These are phyloP conservation scores for Corydoras sp. DNA, from an alignment of 2,113 vertebrate genomes.

Conservation along the genomic window DNA sequence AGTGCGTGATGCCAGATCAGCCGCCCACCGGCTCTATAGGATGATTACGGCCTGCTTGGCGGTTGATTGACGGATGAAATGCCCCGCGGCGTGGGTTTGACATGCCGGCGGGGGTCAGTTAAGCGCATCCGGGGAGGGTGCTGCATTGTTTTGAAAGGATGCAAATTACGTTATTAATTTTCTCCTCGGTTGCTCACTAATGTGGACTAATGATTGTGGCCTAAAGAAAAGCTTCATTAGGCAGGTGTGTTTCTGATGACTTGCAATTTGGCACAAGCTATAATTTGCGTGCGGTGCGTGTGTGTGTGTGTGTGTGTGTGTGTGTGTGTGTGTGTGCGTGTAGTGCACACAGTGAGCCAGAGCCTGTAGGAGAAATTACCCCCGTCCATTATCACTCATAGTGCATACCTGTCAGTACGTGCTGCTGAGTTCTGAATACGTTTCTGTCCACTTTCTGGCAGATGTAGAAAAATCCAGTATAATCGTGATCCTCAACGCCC, in stretches of 20 bases:
- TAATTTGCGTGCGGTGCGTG: constrained; percentile 5
- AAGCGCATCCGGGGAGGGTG: constrained; percentile 25
- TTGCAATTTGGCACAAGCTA: constrained; percentile 27
- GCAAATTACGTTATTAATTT: constrained; percentile 45
- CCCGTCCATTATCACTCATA: constrained; percentile 36
- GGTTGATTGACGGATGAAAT: constrained; percentile 21
- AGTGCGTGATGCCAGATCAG: constrained; percentile 43
- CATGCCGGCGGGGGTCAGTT: constrained; percentile 20
- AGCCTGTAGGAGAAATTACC: constrained; percentile 12
- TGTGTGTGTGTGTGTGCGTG: constrained; percentile 12
- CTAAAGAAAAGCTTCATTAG: constrained; percentile 59
- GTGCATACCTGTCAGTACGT: constrained; percentile 21
- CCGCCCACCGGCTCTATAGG: constrained; percentile 27
- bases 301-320: constrained; percentile 14
- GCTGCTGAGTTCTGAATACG: neutral
- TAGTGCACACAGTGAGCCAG: constrained; percentile 10
- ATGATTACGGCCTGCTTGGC: neutral
- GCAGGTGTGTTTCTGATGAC: constrained; percentile 45
- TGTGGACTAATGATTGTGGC: constrained; percentile 45
- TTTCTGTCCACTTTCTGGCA: constrained; percentile 7
- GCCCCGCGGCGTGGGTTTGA: constrained; percentile 17
- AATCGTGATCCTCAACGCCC: no score
- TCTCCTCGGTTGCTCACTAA: constrained; percentile 35
- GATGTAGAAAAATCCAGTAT: neutral
- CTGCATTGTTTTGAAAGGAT: constrained; percentile 39